phyloP scores from a whole-genome alignment of 2,797 vertebrate species.

The Takifugu rubripes region DNA sequence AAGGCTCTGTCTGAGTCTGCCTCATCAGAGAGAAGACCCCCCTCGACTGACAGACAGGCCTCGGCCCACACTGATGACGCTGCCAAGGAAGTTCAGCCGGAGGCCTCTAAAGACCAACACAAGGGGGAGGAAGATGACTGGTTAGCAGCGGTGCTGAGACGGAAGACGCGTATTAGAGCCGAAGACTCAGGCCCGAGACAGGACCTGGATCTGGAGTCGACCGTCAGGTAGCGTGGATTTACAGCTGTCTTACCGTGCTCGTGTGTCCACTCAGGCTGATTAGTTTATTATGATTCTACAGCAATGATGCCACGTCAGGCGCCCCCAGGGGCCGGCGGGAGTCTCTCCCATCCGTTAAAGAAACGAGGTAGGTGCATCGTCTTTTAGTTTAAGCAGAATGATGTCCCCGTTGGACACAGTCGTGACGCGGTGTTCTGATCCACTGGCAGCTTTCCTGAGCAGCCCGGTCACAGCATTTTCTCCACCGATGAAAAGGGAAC shows the following conservation, averaged over 20 bases:
- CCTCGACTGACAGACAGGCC: slow-evolving; percentile 20
- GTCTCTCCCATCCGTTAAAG: slow-evolving; percentile 9
- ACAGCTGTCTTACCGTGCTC: neutral
- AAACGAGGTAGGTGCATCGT: slow-evolving; percentile 55
- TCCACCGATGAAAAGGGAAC: slow-evolving; percentile 43
- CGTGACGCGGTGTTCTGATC: too few species aligned
- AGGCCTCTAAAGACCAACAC: slow-evolving; percentile 28
- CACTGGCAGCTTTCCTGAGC: slow-evolving; percentile 4
- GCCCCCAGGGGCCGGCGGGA: slow-evolving; percentile 37
- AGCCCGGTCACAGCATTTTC: slow-evolving; percentile 26
- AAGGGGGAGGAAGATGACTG: slow-evolving; percentile 58
- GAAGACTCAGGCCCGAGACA: slow-evolving; percentile 14
- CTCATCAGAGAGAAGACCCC: slow-evolving; percentile 23
- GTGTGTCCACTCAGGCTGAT: slow-evolving; percentile 6
- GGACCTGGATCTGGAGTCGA: slow-evolving; percentile 21
- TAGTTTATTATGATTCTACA: slow-evolving; percentile 40
- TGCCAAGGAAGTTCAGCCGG: slow-evolving; percentile 27
- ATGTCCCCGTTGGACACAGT: too few species aligned
- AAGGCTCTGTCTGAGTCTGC: slow-evolving; percentile 61
- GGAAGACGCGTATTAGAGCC: slow-evolving; percentile 53
- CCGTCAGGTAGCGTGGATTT: slow-evolving; percentile 52
- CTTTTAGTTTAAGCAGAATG: too few species aligned
- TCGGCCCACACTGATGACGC: slow-evolving; percentile 7
- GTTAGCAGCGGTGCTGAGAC: slow-evolving; percentile 75
- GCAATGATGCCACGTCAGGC: slow-evolving; percentile 48